Evolutionary conservation across 2,888 invertebrate species (phyloP).

Genomic region (Ormyrus rosae): DNA sequence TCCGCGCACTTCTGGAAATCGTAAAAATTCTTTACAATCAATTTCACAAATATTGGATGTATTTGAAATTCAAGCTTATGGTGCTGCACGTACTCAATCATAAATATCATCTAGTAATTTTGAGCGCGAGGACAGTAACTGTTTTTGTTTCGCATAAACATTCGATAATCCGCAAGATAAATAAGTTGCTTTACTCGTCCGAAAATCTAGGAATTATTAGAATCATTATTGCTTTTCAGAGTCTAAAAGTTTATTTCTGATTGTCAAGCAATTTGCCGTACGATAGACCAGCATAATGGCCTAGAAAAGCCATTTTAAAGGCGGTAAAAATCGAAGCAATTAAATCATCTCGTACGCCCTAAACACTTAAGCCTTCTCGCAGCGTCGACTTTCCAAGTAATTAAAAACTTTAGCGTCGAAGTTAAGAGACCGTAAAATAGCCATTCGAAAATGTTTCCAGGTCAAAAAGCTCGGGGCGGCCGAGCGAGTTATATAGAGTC

Average conservation of each 20-base stretch:
- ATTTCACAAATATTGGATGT: conserved; percentile 10
- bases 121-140: no score
- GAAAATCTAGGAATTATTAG: no score
- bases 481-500: background rate
- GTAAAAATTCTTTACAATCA: conserved; percentile 23
- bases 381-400: conserved; percentile 1
- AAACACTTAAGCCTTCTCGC: background rate
- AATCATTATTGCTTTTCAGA: no score
- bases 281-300: background rate
- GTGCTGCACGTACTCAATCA: background rate
- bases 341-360: conserved; percentile 3
- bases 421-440: conserved; percentile 40
- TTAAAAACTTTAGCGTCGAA: conserved; percentile 32
- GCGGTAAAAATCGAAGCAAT: background rate
- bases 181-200: no score
- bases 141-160: no score
- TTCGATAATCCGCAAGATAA: no score
- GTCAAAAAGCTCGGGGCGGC: conserved; percentile 14
- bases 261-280: background rate
- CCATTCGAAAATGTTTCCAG: conserved; percentile 35
- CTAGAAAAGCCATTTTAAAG: background rate
- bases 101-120: no score
- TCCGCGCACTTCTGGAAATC: background rate
- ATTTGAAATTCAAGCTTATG: background rate
- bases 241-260: no score